Conservation (phyloP, 1,140 invertebrate genomes). For the Copidosoma floridanum region DNA sequence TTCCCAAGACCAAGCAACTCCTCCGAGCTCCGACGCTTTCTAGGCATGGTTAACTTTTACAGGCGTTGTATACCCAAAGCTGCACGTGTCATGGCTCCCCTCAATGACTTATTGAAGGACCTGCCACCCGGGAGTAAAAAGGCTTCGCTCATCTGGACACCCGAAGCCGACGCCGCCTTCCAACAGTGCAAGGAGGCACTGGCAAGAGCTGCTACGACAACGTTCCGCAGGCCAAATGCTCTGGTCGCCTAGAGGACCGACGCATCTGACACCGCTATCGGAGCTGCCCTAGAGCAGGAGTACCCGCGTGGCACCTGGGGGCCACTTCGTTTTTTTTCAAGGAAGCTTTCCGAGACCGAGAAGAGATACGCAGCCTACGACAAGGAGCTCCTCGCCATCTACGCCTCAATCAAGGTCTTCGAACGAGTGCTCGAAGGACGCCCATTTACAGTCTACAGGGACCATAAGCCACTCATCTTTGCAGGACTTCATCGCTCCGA, state of each 20-base stretch:
- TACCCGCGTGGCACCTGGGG: too few relatives aligned
- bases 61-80: too few relatives aligned
- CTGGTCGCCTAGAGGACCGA: neutral
- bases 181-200: neutral
- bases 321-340: neutral
- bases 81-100: neutral
- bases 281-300: too few relatives aligned
- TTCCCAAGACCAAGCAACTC: too few relatives aligned
- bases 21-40: too few relatives aligned
- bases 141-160: neutral
- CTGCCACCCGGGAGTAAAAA: neutral
- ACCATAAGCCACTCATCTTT: too few relatives aligned
- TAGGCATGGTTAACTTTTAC: too few relatives aligned
- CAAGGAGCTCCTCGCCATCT: too few relatives aligned
- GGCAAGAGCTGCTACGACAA: too few relatives aligned
- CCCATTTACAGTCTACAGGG: neutral
- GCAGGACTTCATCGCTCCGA: neutral
- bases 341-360: neutral
- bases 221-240: neutral
- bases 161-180: neutral
- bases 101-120: neutral
- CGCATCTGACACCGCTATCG: neutral
- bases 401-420: too few relatives aligned
- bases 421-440: too few relatives aligned
- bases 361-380: too few relatives aligned